Base-by-base conservation (phyloP, 2,797 vertebrate genomes). In the Streptopelia turtur region DNA sequence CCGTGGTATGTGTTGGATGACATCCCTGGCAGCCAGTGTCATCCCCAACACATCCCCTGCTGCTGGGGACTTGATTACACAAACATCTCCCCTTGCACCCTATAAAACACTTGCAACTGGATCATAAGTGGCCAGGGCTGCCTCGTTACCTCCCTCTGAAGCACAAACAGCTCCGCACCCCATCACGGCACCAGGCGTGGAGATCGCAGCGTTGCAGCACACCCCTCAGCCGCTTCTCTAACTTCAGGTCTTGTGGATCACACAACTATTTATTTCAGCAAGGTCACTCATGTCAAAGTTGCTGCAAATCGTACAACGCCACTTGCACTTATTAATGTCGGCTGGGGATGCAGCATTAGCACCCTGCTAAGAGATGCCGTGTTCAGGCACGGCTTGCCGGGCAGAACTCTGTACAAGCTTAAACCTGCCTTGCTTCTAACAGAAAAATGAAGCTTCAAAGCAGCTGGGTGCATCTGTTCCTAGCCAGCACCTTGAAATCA, bases 391-490 rank as follows among this genome's bases (percentile, higher is more conserved):
- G 35, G 86, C 68, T 83, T 24, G n/a, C 57, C 13, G 71, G 83
- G 83, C 79, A 89, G 71, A 84, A 35, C 68, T 93, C 12, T 0
- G 31, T 27, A 30, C 85, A 92, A 89, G 96, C 90, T 94, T 69
- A 83, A 90, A 89, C 90, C 71, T 93, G 90, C 15, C 81, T 64
- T 1, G 0, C 18, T 94, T 83, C 92, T 91, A 94, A 49, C 31
- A 89, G 90, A 68, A 95, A 94, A 93, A 95, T 13, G 47, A 95
- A 92, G 90, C 78, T 87, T 93, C 65, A 85, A 94, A 93, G 78
- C 94, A 96, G 88, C 83, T 93, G 94, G 75, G 64, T 69, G 81
- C 85, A 92, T 90, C 71, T 89, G 53, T 59, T 92, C 56, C 76
- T 12, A 82, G 61, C 68, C 78, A 90, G 83, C 77, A 94, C 78